These are phyloP conservation scores for Sinodicranocentrus sp. DNA, from an alignment of 2,888 invertebrate species.

Conservation along the genomic window DNA sequence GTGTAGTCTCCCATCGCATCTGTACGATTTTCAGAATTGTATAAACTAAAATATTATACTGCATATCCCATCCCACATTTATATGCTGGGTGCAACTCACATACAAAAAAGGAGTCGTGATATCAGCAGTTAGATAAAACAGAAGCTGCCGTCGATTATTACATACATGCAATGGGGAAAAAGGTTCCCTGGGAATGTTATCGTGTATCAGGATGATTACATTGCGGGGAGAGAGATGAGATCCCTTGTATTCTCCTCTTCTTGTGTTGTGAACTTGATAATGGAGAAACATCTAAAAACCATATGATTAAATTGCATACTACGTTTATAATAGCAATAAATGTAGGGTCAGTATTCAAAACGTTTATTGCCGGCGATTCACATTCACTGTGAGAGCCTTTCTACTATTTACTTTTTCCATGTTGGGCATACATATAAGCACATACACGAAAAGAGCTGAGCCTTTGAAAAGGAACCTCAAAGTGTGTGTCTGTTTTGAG, in stretches of 20 bases:
- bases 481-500: slow-evolving; percentile 23
- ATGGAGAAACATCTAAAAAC: slow-evolving; percentile 48
- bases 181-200: not conserved
- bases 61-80: too few relatives aligned
- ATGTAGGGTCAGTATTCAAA: slow-evolving; percentile 60
- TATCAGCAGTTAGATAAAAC: slow-evolving; percentile 13
- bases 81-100: too few relatives aligned
- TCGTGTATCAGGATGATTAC: not conserved
- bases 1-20: too few relatives aligned
- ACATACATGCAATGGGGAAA: not conserved
- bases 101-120: not conserved
- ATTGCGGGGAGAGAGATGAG: not conserved
- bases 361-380: slow-evolving; percentile 40
- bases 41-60: too few relatives aligned
- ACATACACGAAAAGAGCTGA: not conserved
- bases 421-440: slow-evolving; percentile 5
- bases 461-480: not conserved
- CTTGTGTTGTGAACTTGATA: slow-evolving; percentile 27
- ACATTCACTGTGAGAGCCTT: slow-evolving; percentile 16
- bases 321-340: slow-evolving; percentile 41
- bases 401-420: slow-evolving; percentile 20
- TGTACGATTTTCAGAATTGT: too few relatives aligned
- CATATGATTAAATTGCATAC: slow-evolving; percentile 45
- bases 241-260: slow-evolving; percentile 5
- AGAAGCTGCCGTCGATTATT: not conserved